A percentile compares a stretch with the other conserved stretches of the same genome.
These are phyloP conservation scores for Osmoderma eremita DNA, from an alignment of 2,888 invertebrate species.

Conservation along the genomic window DNA sequence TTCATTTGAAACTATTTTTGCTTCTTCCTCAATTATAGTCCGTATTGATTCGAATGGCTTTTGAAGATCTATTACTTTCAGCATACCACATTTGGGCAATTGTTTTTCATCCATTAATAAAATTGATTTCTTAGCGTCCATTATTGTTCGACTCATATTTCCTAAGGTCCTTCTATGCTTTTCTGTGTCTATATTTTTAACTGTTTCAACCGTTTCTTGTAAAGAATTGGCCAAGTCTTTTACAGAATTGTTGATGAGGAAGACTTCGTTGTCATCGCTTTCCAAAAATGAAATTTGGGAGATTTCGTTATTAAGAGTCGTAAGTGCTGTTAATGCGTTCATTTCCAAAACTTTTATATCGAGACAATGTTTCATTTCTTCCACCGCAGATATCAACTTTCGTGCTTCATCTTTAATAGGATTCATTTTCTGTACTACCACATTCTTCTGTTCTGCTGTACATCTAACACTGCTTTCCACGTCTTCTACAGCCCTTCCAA, in stretches of 20 bases:
- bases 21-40: not conserved
- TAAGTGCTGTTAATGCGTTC: constrained; percentile 11
- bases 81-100: not conserved
- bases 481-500: constrained; percentile 9
- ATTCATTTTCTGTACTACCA: constrained; percentile 11
- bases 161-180: not conserved
- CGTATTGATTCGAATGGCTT: constrained; percentile 1
- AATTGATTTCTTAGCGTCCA: not conserved
- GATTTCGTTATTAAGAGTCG: not conserved
- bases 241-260: not conserved
- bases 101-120: not conserved
- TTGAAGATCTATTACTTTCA: constrained; percentile 7
- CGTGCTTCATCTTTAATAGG: not conserved
- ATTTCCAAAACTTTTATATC: not conserved
- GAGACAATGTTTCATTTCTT: too few species aligned
- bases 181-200: constrained; percentile 9
- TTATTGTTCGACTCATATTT: not conserved
- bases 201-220: not conserved
- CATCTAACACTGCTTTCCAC: constrained; percentile 4
- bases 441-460: constrained; percentile 5
- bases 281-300: not conserved
- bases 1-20: not conserved
- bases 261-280: not conserved
- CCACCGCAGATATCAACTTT: not conserved
- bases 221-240: not conserved